Evolutionary conservation across 2,113 vertebrate species (phyloP).

Genomic region (Oreochromis spilurus): DNA sequence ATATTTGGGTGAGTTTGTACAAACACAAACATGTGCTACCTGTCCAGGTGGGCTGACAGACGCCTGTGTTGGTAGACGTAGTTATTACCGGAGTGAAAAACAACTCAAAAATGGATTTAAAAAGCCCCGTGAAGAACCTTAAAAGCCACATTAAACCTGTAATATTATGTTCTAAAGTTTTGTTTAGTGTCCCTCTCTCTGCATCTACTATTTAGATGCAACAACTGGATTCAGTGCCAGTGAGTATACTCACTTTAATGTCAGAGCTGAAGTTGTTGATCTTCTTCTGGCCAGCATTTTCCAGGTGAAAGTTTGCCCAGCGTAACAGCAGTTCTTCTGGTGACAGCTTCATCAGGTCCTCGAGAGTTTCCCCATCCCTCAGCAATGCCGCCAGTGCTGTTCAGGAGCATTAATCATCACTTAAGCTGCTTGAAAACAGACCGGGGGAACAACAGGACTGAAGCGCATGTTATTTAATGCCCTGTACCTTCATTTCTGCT

Average conservation of each 20-base stretch:
- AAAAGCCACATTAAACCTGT: neutral
- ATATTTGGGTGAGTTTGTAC: neutral
- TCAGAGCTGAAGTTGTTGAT: constrained; percentile 97
- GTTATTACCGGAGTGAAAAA: neutral
- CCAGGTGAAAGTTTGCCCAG: constrained; percentile 97
- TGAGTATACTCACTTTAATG: constrained; percentile 79
- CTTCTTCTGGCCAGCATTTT: constrained; percentile 87
- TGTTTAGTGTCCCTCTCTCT: neutral
- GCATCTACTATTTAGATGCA: neutral
- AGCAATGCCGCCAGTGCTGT: constrained; percentile 91
- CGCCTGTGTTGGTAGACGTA: neutral
- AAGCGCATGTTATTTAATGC: neutral
- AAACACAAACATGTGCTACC: neutral
- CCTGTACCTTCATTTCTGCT: constrained; percentile 93
- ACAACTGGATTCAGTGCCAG: neutral
- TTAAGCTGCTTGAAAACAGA: neutral
- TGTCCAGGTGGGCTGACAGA: neutral
- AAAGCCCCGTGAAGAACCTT: neutral
- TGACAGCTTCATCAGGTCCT: constrained; percentile 95
- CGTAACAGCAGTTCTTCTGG: constrained; percentile 94
- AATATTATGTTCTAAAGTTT: neutral
- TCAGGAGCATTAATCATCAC: neutral
- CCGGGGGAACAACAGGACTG: neutral
- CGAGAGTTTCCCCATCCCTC: constrained; percentile 90
- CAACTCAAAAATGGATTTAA: neutral